phyloP scores from a whole-genome alignment of 2,888 invertebrate species.

The Noctua fimbriata region DNA sequence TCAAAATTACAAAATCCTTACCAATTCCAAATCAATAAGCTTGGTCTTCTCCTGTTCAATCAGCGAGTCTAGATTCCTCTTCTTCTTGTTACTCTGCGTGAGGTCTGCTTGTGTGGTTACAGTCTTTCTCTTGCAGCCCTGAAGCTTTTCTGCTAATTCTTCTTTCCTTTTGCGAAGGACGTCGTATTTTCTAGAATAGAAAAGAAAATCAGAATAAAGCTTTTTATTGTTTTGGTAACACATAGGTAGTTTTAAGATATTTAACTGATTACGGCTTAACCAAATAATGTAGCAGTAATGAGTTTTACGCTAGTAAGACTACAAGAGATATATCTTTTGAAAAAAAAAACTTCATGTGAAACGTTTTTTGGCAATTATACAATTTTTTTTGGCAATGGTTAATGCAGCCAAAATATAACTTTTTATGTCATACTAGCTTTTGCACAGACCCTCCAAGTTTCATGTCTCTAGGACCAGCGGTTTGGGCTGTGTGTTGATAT shows the following conservation, averaged over 20 bases:
- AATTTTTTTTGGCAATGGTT: not conserved
- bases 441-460: too few relatives aligned
- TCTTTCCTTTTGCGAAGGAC: slow-evolving; percentile 90
- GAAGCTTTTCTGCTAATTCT: slow-evolving; percentile 90
- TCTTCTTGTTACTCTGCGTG: slow-evolving; percentile 92
- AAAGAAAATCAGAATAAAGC: not conserved
- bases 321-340: not conserved
- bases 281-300: not conserved
- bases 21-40: slow-evolving; percentile 90
- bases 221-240: not conserved
- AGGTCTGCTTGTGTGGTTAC: slow-evolving; percentile 92
- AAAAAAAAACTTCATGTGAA: too few relatives aligned
- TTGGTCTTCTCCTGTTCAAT: slow-evolving; percentile 92
- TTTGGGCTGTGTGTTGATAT: too few relatives aligned
- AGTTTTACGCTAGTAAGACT: too few relatives aligned
- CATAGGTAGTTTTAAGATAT: not conserved
- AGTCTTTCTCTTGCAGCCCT: slow-evolving; percentile 92
- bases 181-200: slow-evolving; percentile 89
- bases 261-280: not conserved
- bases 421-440: too few relatives aligned
- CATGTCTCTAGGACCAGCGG: too few relatives aligned
- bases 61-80: slow-evolving; percentile 93
- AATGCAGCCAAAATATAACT: not conserved
- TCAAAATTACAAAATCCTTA: slow-evolving; percentile 61
- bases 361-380: too few relatives aligned